A percentile compares a stretch with the other conserved stretches of the same genome.
Conservation (phyloP, 1,140 invertebrate species). For the Grapholita molesta region DNA sequence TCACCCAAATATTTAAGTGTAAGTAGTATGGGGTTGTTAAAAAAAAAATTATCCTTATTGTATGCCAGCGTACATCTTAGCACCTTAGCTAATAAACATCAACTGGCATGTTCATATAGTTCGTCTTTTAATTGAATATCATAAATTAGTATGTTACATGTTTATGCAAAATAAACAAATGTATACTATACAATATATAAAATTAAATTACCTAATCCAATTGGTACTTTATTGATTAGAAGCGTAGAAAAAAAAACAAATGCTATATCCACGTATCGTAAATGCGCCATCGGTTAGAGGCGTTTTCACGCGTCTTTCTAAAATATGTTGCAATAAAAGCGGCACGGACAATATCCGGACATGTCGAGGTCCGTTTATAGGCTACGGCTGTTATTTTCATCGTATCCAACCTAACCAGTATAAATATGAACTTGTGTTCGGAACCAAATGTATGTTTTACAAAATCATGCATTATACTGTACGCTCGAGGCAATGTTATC, state of each 20-base stretch:
- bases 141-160: background rate
- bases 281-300: slow-evolving; percentile 33
- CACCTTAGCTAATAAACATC: background rate
- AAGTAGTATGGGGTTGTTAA: too few relatives aligned
- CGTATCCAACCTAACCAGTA: background rate
- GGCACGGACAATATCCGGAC: slow-evolving; percentile 52
- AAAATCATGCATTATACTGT: background rate
- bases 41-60: background rate
- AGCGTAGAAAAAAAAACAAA: slow-evolving; percentile 23
- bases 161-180: background rate
- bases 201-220: background rate
- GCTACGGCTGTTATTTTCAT: slow-evolving; percentile 19
- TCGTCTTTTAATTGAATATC: background rate
- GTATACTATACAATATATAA: background rate
- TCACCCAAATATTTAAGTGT: too few relatives aligned
- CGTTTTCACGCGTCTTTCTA: slow-evolving; percentile 44
- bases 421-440: background rate
- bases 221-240: slow-evolving; percentile 20
- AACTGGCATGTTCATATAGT: background rate
- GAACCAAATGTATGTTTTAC: background rate
- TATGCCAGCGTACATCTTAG: too few relatives aligned
- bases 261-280: slow-evolving; percentile 41
- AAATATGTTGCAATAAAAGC: slow-evolving; percentile 70
- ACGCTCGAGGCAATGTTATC: background rate
- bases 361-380: slow-evolving; percentile 67